Conservation (phyloP, 2,113 vertebrate species). For the Aleadryas rufinucha region DNA sequence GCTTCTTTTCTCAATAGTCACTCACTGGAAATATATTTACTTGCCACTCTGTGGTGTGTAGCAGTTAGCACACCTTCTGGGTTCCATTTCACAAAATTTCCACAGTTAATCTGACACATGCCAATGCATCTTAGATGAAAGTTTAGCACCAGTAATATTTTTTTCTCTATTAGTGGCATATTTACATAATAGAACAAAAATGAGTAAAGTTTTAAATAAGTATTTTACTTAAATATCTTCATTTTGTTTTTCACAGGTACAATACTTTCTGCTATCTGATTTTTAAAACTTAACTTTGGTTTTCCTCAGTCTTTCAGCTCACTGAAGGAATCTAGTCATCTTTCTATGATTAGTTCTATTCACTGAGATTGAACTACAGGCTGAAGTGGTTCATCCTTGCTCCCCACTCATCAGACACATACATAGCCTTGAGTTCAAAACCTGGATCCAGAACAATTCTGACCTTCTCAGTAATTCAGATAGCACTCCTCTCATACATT, state of each 20-base stretch:
- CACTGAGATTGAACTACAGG: background rate
- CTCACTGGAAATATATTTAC: conserved; percentile 63
- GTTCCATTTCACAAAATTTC: conserved; percentile 47
- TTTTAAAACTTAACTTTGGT: background rate
- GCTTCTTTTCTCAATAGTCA: conserved; percentile 71
- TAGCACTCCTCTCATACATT: background rate
- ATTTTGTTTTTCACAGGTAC: background rate
- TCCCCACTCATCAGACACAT: background rate
- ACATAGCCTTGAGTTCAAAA: background rate
- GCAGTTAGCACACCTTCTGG: conserved; percentile 58
- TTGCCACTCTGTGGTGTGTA: conserved; percentile 32
- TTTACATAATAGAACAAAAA: background rate
- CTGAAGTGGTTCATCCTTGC: background rate
- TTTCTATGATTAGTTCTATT: background rate
- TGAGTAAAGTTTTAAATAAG: background rate
- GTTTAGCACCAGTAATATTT: background rate
- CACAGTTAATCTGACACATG: conserved; percentile 34
- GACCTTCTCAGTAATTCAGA: background rate
- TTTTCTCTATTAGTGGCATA: background rate
- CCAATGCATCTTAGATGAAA: conserved; percentile 15
- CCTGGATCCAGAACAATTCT: background rate
- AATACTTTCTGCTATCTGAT: background rate
- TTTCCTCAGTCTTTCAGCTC: background rate
- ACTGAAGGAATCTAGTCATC: background rate
- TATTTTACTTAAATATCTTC: background rate